Evolutionary conservation across 2,113 vertebrate genomes (phyloP).

Genomic region (Sinocyclocheilus maitianheensis): DNA sequence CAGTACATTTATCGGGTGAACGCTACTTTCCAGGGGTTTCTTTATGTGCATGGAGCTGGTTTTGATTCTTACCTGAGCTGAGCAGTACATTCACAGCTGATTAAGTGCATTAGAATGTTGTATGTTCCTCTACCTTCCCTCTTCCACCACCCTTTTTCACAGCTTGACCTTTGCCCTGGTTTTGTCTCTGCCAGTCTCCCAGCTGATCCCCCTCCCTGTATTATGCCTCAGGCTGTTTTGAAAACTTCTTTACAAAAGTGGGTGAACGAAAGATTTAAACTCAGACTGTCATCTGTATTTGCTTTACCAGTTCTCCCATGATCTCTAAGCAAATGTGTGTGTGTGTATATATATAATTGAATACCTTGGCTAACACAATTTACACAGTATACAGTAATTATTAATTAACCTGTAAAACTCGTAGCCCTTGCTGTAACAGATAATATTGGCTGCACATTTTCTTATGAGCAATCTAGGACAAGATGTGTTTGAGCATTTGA

Average conservation of each 20-base stretch:
- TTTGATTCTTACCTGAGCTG: conserved; percentile 21
- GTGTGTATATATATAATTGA: neutral
- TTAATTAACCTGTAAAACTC: neutral
- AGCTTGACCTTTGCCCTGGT: neutral
- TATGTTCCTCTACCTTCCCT: neutral
- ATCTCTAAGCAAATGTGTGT: neutral
- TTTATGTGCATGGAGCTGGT: neutral
- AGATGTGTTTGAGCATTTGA: conserved; percentile 12
- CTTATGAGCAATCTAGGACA: neutral
- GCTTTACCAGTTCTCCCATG: neutral
- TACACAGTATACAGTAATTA: neutral
- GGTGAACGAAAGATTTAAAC: neutral
- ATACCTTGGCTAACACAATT: no score
- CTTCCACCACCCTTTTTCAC: conserved; percentile 1
- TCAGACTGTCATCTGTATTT: neutral
- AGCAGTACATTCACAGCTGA: neutral
- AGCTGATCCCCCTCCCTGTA: neutral
- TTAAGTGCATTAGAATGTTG: neutral
- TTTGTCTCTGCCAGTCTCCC: neutral
- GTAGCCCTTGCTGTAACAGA: neutral
- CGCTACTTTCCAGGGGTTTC: neutral
- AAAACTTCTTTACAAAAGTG: conserved; percentile 4
- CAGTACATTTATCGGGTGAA: no score
- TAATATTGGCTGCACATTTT: neutral
- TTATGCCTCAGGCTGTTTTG: neutral